Evolutionary conservation across 1,140 invertebrate genomes (phyloP).

Genomic region (Trachymyrmex cornetzi): DNA sequence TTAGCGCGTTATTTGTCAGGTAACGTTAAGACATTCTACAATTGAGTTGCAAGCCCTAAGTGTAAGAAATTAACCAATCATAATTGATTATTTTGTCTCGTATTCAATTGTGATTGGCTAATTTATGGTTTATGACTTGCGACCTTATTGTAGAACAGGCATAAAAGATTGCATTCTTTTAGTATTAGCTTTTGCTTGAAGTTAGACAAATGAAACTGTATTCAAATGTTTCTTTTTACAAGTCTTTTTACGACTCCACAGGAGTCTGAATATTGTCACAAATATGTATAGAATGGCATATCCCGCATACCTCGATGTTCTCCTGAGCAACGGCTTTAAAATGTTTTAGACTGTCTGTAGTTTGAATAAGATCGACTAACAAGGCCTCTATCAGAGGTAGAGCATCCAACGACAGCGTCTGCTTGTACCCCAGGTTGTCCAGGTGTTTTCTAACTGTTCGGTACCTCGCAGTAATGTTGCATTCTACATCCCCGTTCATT

Average conservation of each 20-base stretch:
- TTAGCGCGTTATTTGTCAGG: background rate
- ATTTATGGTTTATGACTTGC: too few relatives aligned
- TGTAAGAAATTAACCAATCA: too few relatives aligned
- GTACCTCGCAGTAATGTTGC: conserved; percentile 84
- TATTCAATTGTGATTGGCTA: too few relatives aligned
- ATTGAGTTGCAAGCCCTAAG: too few relatives aligned
- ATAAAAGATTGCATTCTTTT: background rate
- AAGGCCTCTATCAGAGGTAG: conserved; percentile 92
- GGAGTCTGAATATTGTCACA: background rate
- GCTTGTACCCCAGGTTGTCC: conserved; percentile 91
- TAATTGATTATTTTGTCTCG: too few relatives aligned
- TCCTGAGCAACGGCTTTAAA: conserved; percentile 91
- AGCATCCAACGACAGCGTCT: conserved; percentile 90
- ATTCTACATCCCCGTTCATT: conserved; percentile 79
- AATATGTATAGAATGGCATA: conserved; percentile 72
- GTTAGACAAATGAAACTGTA: background rate
- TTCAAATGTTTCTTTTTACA: conserved; percentile 30
- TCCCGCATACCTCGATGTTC: conserved; percentile 88
- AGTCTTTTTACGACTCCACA: background rate
- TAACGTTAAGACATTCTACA: background rate
- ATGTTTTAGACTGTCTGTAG: conserved; percentile 92
- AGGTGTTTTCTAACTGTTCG: conserved; percentile 88
- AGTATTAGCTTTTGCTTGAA: conserved; percentile 5
- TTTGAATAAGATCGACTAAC: conserved; percentile 91
- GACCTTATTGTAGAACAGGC: too few relatives aligned